Evolutionary conservation across 2,113 vertebrate species (phyloP).

Genomic region (Monopterus albus): DNA sequence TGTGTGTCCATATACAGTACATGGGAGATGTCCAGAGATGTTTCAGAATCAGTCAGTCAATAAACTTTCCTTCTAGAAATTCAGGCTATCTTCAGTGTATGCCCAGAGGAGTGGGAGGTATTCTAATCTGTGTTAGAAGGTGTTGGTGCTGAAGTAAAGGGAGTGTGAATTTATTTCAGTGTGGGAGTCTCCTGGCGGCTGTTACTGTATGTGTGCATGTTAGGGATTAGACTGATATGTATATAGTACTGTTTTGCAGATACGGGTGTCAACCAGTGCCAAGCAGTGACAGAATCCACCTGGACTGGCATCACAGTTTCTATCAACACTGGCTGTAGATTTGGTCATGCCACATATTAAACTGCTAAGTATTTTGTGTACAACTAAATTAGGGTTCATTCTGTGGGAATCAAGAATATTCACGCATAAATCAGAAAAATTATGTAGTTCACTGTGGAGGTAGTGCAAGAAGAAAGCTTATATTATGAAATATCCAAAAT

Average conservation of each 20-base stretch:
- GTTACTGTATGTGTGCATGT: background rate
- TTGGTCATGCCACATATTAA: background rate
- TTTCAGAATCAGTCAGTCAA: conserved; percentile 58
- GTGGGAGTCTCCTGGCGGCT: conserved; percentile 29
- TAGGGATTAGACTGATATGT: background rate
- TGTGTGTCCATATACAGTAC: conserved; percentile 8
- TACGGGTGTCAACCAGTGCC: background rate
- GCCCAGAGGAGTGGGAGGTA: conserved; percentile 37
- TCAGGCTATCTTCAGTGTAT: background rate
- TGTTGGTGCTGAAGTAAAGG: conserved; percentile 53
- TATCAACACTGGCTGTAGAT: background rate
- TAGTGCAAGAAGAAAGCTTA: no score
- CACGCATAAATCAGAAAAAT: no score
- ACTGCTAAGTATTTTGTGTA: background rate
- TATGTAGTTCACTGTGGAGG: no score
- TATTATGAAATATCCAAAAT: no score
- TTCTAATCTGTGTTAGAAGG: conserved; percentile 59
- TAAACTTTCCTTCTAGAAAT: conserved; percentile 34
- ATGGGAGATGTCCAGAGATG: conserved; percentile 22
- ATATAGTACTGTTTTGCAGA: conserved; percentile 2
- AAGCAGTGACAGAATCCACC: background rate
- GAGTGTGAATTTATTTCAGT: conserved; percentile 47
- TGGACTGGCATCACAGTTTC: background rate
- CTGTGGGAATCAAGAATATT: no score
- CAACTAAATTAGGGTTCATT: no score